These are phyloP conservation scores for Leptinotarsa haldemani DNA, from an alignment of 2,888 invertebrate species.

Conservation along the genomic window DNA sequence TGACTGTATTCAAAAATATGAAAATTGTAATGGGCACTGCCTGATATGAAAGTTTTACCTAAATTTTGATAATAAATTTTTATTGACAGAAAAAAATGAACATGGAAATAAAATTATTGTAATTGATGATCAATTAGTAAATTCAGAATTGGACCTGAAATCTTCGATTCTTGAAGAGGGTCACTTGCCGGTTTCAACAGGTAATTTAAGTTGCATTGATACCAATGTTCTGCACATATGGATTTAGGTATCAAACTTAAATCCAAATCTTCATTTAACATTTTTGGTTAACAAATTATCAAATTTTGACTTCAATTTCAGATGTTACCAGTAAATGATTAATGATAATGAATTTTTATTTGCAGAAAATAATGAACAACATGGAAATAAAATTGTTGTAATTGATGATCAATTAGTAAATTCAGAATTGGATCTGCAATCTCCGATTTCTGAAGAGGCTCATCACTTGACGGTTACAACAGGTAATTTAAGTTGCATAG, in stretches of 20 bases:
- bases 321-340: background rate
- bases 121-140: background rate
- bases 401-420: constrained; percentile 5
- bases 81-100: background rate
- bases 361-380: no score
- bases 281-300: background rate
- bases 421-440: background rate
- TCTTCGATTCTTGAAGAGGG: background rate
- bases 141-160: background rate
- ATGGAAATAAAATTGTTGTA: background rate
- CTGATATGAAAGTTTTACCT: background rate
- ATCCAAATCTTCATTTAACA: background rate
- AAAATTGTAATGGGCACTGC: constrained; percentile 1
- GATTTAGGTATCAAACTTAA: background rate
- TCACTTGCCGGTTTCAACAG: background rate
- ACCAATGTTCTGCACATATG: background rate
- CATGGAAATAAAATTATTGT: background rate
- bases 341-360: no score
- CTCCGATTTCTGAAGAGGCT: background rate
- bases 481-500: constrained; percentile 4
- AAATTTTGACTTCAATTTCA: constrained; percentile 2
- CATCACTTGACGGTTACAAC: background rate
- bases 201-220: background rate
- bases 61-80: constrained; percentile 1
- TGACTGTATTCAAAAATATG: background rate